Evolutionary conservation across 1,140 invertebrate genomes (phyloP).

Genomic region (Drosophila suzukii): DNA sequence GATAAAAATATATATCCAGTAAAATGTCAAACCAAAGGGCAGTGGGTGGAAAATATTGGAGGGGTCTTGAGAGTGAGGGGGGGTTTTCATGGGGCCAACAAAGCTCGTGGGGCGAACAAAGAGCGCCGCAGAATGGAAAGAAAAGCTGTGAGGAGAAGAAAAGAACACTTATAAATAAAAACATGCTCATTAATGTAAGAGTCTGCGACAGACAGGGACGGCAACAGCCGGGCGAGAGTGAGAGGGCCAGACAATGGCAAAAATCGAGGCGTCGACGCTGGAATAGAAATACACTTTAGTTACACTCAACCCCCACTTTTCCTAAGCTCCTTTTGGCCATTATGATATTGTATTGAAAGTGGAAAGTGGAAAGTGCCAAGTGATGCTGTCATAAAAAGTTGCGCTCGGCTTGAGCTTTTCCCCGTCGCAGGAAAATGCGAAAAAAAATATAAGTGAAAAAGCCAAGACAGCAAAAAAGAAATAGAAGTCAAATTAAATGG

Average conservation of each 20-base stretch:
- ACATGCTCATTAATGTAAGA: constrained; percentile 82
- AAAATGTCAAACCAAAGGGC: constrained; percentile 59
- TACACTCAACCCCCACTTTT: constrained; percentile 21
- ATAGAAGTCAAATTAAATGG: constrained; percentile 26
- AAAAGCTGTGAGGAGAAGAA: constrained; percentile 28
- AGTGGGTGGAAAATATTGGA: constrained; percentile 7
- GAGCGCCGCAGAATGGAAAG: constrained; percentile 13
- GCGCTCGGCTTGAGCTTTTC: constrained; percentile 37
- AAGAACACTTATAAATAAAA: constrained; percentile 78
- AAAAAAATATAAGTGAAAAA: background rate
- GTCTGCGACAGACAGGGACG: constrained; percentile 43
- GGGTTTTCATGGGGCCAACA: constrained; percentile 13
- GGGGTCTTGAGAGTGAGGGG: background rate
- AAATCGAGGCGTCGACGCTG: constrained; percentile 29
- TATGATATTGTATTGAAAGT: constrained; percentile 75
- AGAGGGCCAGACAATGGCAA: constrained; percentile 3
- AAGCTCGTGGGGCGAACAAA: constrained; percentile 32
- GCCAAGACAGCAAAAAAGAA: constrained; percentile 1
- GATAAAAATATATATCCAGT: constrained; percentile 20
- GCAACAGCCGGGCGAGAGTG: background rate
- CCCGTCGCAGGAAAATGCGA: constrained; percentile 12
- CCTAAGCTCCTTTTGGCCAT: constrained; percentile 54
- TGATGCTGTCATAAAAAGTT: constrained; percentile 57
- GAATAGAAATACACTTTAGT: constrained; percentile 69
- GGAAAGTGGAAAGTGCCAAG: constrained; percentile 55